Conservation (phyloP, 2,888 invertebrate species). For the Eledona agricola region DNA sequence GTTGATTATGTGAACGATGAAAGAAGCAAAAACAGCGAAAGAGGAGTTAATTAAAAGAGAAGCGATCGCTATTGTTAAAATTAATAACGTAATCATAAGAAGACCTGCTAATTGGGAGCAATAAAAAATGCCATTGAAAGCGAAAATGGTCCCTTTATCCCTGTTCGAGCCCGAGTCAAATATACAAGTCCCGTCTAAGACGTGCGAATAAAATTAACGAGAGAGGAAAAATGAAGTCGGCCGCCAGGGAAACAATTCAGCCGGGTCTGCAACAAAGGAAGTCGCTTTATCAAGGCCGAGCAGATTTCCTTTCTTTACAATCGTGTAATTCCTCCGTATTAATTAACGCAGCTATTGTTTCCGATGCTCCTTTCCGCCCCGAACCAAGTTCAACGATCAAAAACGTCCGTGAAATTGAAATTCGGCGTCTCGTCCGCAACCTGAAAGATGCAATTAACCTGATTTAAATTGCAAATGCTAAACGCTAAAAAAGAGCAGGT, state of each 20-base stretch:
- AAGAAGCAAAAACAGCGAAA: too few species aligned
- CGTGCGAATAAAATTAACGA: conserved; percentile 5
- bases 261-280: conserved; percentile 21
- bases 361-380: conserved; percentile 7
- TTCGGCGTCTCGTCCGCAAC: background rate
- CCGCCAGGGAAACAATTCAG: conserved; percentile 20
- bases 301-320: conserved; percentile 30
- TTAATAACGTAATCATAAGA: too few species aligned
- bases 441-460: conserved; percentile 17
- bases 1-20: too few species aligned
- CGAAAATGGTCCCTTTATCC: background rate
- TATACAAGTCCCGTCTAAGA: conserved; percentile 6
- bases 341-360: conserved; percentile 26
- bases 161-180: background rate
- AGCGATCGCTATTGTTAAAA: too few species aligned
- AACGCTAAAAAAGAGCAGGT: too few species aligned
- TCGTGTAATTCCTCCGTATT: conserved; percentile 26
- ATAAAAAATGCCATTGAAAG: background rate
- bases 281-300: conserved; percentile 30
- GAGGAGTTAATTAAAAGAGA: too few species aligned
- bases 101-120: too few species aligned
- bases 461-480: conserved; percentile 21
- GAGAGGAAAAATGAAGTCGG: background rate
- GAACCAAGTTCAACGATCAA: conserved; percentile 19
- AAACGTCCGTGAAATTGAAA: conserved; percentile 7